Conservation (phyloP, 1,140 invertebrate species). For the Augochlora pura region DNA sequence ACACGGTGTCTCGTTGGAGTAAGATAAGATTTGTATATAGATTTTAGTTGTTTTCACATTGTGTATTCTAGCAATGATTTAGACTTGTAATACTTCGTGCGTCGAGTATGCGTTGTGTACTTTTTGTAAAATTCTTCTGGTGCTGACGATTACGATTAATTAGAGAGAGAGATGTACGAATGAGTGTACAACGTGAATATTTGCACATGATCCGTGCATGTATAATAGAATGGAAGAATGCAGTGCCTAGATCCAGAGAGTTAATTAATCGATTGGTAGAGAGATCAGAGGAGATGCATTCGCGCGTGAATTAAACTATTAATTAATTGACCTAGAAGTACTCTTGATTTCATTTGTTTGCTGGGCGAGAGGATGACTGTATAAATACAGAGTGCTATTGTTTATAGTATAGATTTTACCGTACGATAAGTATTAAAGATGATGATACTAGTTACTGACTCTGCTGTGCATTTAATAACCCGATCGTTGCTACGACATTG, state of each 20-base stretch:
- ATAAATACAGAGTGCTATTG: not conserved
- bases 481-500: not conserved
- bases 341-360: constrained; percentile 1
- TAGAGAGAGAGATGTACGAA: not conserved
- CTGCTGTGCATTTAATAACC: too few species aligned
- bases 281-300: not conserved
- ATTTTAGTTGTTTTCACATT: not conserved
- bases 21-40: not conserved
- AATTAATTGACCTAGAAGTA: constrained; percentile 24
- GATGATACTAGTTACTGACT: not conserved
- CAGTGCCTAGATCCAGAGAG: not conserved
- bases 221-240: constrained; percentile 21
- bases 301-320: constrained; percentile 33
- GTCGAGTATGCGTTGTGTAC: not conserved
- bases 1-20: too few species aligned
- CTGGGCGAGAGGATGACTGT: not conserved
- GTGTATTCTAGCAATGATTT: not conserved
- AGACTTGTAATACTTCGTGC: not conserved
- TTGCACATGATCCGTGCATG: constrained; percentile 11
- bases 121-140: not conserved
- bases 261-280: constrained; percentile 31
- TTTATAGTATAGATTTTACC: not conserved
- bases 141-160: not conserved
- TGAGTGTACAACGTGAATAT: not conserved
- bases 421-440: not conserved